Conservation (phyloP, 2,113 vertebrate species). For the Leptobrachium leishanense region DNA sequence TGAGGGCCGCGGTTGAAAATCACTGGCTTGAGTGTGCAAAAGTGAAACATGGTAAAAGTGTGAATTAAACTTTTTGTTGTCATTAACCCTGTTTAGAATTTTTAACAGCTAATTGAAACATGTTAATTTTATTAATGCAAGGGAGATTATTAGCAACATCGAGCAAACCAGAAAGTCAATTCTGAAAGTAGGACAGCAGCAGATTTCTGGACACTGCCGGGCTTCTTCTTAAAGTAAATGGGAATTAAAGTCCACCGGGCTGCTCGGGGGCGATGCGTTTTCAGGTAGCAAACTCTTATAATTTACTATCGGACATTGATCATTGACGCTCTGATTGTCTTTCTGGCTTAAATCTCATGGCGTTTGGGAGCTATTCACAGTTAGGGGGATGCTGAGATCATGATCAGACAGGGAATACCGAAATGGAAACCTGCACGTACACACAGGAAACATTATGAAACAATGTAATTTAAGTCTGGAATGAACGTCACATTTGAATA, state of each 20-base stretch:
- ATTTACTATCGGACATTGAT: slow-evolving; percentile 38
- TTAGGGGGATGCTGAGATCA: neutral
- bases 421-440: too few relatives aligned
- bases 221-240: slow-evolving; percentile 9
- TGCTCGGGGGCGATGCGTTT: slow-evolving; percentile 22
- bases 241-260: slow-evolving; percentile 24
- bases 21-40: too few relatives aligned
- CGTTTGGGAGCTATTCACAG: neutral
- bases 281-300: slow-evolving; percentile 30
- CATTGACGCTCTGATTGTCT: slow-evolving; percentile 25
- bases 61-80: too few relatives aligned
- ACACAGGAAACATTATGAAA: too few relatives aligned
- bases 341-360: slow-evolving; percentile 15
- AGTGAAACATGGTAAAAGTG: too few relatives aligned
- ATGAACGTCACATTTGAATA: too few relatives aligned
- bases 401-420: neutral
- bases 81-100: too few relatives aligned
- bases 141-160: neutral
- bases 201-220: neutral
- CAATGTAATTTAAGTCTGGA: too few relatives aligned
- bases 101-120: too few relatives aligned
- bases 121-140: too few relatives aligned
- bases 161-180: neutral
- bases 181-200: slow-evolving; percentile 10
- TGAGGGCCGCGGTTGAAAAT: too few relatives aligned